Base-by-base conservation (phyloP, 2,797 vertebrate species). In the Leucoraja ocellata region DNA sequence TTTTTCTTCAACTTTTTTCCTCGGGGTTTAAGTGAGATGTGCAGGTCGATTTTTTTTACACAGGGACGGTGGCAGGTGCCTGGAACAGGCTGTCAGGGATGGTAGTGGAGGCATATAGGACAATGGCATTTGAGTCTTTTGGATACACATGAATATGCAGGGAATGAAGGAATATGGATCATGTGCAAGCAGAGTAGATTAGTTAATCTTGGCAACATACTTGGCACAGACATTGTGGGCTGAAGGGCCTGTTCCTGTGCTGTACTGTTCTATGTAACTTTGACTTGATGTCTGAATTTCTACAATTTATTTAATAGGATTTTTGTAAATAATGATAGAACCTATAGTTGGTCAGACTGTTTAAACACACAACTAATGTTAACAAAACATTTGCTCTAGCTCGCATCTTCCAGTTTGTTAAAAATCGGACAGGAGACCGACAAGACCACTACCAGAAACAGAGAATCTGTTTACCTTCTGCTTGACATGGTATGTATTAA, bases 401-500 rank as follows among this genome's bases (percentile, higher is more conserved):
- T 99, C 95, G 98, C 98, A 76, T 99, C 99, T 0, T 99, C 98
- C 94, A 99, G 99, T 95, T 96, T 99, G 93, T 95, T 99, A 96
- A 99, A 99, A 97, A 99, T 99, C 93, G 98, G 99, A 91, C 99
- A 99, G 95, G 98, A 99, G 95, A 99, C 98, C 0, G 99, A 99
- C 96, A 99, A 99, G 97, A 98, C 98, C 94, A 99, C 98, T 81
- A 99, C 98, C 84, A 97, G 98, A 77, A 99, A 99, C 96, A 96
- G 99, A 95, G 99, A 99, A 95, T 99, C 98, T 88, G 98, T 99
- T 93, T 99, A 99, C 95, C 96, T 99, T 95, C 97, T 99, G 94
- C 97, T 99, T 95, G 99, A 99, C 95, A 99, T 99, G 99, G 99
- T 99, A 96, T 97, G 97, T 94, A 1, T 73, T 18, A 80, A 71